phyloP scores from a whole-genome alignment of 1,140 invertebrate genomes.

The Rhagoletis pomonella region DNA sequence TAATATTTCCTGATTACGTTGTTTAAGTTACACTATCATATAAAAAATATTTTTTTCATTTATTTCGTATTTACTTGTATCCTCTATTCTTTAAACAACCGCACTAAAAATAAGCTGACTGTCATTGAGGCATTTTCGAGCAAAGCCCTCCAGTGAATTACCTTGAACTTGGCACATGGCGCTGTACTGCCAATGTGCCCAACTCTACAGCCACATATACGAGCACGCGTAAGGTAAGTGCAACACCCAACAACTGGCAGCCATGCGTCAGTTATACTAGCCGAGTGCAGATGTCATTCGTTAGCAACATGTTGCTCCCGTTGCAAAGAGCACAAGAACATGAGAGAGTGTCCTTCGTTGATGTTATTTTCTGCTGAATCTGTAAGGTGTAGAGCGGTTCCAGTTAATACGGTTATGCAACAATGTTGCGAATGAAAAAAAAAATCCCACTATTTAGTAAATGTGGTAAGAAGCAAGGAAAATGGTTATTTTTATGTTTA shows the following conservation, averaged over 20 bases:
- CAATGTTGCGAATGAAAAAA: background rate
- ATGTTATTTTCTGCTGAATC: background rate
- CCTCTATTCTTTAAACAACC: background rate
- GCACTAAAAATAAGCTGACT: background rate
- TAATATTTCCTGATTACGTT: too few species aligned
- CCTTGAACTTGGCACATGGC: slow-evolving; percentile 47
- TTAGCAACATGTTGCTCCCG: slow-evolving; percentile 11
- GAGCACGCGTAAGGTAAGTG: slow-evolving; percentile 2
- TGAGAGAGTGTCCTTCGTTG: background rate
- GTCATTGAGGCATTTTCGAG: slow-evolving; percentile 47
- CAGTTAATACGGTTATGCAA: background rate
- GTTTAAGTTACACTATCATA: too few species aligned
- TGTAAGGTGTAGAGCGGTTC: background rate
- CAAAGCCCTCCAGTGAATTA: slow-evolving; percentile 43
- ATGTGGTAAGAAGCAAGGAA: too few species aligned
- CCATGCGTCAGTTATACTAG: background rate
- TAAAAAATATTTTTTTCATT: background rate
- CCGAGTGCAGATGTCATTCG: background rate
- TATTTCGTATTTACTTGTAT: background rate
- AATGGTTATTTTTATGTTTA: too few species aligned
- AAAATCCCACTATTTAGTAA: background rate
- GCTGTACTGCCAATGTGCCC: background rate
- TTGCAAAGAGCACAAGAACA: background rate
- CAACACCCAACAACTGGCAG: background rate
- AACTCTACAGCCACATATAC: background rate